Conservation (phyloP, 2,888 invertebrate genomes). For the Aplocera efformata region DNA sequence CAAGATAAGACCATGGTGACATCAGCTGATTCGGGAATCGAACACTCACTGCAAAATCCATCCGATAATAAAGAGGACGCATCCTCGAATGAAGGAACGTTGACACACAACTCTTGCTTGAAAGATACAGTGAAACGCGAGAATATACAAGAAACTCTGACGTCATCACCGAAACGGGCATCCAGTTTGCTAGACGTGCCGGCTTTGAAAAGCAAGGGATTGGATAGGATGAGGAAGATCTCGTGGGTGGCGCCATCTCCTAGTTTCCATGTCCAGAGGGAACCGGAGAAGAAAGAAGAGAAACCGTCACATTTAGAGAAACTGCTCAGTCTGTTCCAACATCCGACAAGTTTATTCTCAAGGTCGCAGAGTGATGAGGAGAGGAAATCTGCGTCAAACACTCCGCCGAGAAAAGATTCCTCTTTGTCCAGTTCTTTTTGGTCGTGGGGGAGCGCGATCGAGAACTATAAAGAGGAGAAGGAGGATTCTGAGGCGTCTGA, state of each 20-base stretch:
- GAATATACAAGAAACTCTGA: constrained; percentile 50
- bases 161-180: constrained; percentile 60
- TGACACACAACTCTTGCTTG: constrained; percentile 70
- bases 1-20: constrained; percentile 68
- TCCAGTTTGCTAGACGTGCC: constrained; percentile 71
- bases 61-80: constrained; percentile 62
- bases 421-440: constrained; percentile 69
- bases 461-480: constrained; percentile 51
- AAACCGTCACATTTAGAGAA: constrained; percentile 83
- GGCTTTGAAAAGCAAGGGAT: constrained; percentile 60
- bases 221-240: constrained; percentile 78
- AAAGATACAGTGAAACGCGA: constrained; percentile 55
- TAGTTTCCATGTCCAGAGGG: constrained; percentile 62
- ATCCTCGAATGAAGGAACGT: constrained; percentile 73
- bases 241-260: constrained; percentile 81
- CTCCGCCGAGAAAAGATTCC: constrained; percentile 71
- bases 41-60: constrained; percentile 66
- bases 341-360: constrained; percentile 82
- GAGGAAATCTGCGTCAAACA: constrained; percentile 60
- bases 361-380: constrained; percentile 67
- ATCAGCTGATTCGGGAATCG: constrained; percentile 74
- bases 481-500: constrained; percentile 67
- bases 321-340: constrained; percentile 83
- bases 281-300: constrained; percentile 52
- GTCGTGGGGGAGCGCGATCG: constrained; percentile 67